phyloP scores from a whole-genome alignment of 1,140 invertebrate species.

The Archegozetes longisetosus region DNA sequence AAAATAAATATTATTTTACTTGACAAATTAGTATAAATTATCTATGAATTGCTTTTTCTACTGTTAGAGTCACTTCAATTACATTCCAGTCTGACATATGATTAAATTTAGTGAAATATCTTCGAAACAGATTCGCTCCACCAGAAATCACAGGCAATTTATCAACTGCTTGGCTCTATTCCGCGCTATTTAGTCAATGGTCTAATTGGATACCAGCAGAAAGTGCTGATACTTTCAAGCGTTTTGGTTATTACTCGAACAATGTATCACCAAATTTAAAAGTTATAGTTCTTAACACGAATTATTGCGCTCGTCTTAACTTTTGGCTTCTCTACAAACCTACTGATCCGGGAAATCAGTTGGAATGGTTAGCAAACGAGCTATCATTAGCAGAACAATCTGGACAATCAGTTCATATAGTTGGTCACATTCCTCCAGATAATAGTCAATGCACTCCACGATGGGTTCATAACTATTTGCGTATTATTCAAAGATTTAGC shows the following conservation, averaged over 20 bases:
- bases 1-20: too few relatives aligned
- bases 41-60: too few relatives aligned
- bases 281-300: conserved; percentile 15
- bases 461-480: conserved; percentile 8
- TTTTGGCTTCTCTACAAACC: conserved; percentile 5
- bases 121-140: conserved; percentile 22
- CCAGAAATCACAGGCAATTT: conserved; percentile 26
- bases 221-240: neutral
- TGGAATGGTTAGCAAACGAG: conserved; percentile 8
- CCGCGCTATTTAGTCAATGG: conserved; percentile 28
- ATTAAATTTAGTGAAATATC: too few relatives aligned
- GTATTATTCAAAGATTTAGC: conserved; percentile 12
- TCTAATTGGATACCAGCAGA: conserved; percentile 26
- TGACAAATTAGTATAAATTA: too few relatives aligned
- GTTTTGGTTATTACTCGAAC: conserved; percentile 13
- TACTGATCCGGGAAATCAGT: conserved; percentile 8
- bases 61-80: too few relatives aligned
- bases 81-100: too few relatives aligned
- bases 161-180: conserved; percentile 30
- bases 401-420: conserved; percentile 9
- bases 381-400: neutral
- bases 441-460: conserved; percentile 1
- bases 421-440: conserved; percentile 14
- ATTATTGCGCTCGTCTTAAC: conserved; percentile 11
- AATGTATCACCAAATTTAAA: conserved; percentile 14